Percentiles rank a stretch among this genome's conserved stretches.
phyloP scores from a whole-genome alignment of 1,140 invertebrate genomes.

The Helicoverpa armigera region DNA sequence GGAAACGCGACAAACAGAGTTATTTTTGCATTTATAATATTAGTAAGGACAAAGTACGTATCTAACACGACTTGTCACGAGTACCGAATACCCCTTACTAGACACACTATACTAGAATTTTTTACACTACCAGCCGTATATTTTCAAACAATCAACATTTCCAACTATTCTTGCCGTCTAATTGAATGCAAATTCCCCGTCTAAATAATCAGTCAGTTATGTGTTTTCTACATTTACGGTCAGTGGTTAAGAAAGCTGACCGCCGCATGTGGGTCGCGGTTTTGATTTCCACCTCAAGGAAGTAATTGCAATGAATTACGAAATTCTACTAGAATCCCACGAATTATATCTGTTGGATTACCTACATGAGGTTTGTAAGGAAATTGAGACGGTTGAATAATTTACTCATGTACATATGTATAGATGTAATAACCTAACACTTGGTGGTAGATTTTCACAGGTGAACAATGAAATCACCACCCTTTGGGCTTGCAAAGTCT shows the following conservation, averaged over 20 bases:
- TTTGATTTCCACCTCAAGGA: constrained; percentile 47
- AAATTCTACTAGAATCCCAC: constrained; percentile 39
- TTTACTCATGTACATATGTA: background rate
- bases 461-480: too few relatives aligned
- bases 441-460: too few relatives aligned
- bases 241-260: constrained; percentile 47
- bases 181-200: constrained; percentile 1
- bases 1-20: too few relatives aligned
- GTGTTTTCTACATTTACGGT: constrained; percentile 40
- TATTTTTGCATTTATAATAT: too few relatives aligned
- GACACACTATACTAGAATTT: too few relatives aligned
- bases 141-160: too few relatives aligned
- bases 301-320: constrained; percentile 43
- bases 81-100: too few relatives aligned
- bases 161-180: background rate
- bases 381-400: constrained; percentile 4
- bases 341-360: constrained; percentile 21
- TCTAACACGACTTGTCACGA: too few relatives aligned
- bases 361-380: constrained; percentile 1
- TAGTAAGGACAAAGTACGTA: too few relatives aligned
- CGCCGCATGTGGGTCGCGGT: constrained; percentile 47
- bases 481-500: too few relatives aligned
- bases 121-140: too few relatives aligned
- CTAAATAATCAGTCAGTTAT: background rate
- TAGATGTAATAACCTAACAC: background rate